phyloP scores from a whole-genome alignment of 2,797 vertebrate genomes.

The Mycteria americana region DNA sequence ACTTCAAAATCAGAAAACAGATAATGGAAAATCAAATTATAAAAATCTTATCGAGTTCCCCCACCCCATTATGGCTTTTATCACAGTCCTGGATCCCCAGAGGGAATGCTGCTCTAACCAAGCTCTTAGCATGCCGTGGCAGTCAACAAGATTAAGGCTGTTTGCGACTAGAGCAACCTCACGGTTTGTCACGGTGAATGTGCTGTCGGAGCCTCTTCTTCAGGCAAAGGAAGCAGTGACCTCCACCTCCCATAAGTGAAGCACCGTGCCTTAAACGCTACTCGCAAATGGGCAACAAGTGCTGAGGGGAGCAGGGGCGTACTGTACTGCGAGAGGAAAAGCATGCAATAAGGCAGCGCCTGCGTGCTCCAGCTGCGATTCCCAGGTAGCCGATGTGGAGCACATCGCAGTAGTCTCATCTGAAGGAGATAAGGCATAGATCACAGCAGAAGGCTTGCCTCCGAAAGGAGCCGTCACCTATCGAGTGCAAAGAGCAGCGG shows the following conservation, averaged over 20 bases:
- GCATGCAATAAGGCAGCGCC: accelerated
- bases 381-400: not conserved
- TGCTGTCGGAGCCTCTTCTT: not conserved
- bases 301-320: not conserved
- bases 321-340: accelerated
- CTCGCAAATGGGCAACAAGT: not conserved
- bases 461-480: accelerated
- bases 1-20: constrained; percentile 18
- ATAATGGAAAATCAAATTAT: constrained; percentile 39
- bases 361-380: not conserved
- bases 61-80: not conserved
- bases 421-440: not conserved
- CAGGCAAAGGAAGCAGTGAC: not conserved
- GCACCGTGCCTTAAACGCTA: not conserved
- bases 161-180: not conserved
- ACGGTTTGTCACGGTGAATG: not conserved
- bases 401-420: not conserved
- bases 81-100: not conserved
- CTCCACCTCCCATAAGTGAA: not conserved
- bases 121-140: not conserved
- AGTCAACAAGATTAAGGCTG: constrained; percentile 26
- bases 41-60: not conserved
- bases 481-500: not conserved
- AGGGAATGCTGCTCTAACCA: not conserved
- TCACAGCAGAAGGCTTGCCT: not conserved